phyloP scores from a whole-genome alignment of 2,888 invertebrate genomes.

The Lasioglossum malachurum region DNA sequence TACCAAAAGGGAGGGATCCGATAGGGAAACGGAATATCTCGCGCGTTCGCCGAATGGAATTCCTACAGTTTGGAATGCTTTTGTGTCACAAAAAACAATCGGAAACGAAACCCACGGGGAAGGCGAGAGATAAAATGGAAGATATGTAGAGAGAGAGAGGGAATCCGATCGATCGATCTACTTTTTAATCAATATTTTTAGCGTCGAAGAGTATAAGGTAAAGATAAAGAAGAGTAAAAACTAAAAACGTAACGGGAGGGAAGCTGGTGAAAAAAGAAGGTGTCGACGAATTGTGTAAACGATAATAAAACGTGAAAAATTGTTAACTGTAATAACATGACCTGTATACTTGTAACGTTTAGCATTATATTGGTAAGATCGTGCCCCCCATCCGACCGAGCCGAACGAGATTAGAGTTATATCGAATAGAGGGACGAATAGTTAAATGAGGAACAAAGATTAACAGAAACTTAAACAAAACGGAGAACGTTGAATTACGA shows the following conservation, averaged over 20 bases:
- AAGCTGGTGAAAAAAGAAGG: conserved; percentile 4
- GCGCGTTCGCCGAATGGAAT: conserved; percentile 63
- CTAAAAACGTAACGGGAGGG: conserved; percentile 45
- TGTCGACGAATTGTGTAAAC: conserved; percentile 78
- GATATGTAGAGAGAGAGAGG: background rate
- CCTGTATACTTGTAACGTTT: conserved; percentile 84
- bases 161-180: conserved; percentile 73
- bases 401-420: conserved; percentile 61
- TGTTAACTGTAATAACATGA: conserved; percentile 83
- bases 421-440: conserved; percentile 60
- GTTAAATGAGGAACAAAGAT: conserved; percentile 53
- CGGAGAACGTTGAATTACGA: conserved; percentile 23
- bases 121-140: background rate
- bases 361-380: conserved; percentile 84
- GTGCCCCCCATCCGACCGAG: conserved; percentile 77
- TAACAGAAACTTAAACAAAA: conserved; percentile 29
- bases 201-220: conserved; percentile 75
- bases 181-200: conserved; percentile 79
- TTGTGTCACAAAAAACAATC: conserved; percentile 65
- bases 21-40: conserved; percentile 35
- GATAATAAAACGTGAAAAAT: conserved; percentile 79
- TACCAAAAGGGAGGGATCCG: background rate
- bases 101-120: conserved; percentile 31
- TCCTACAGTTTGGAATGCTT: conserved; percentile 71
- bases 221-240: conserved; percentile 16